Base-by-base conservation (phyloP, 2,797 vertebrate genomes). In the Austrolebias charrua region DNA sequence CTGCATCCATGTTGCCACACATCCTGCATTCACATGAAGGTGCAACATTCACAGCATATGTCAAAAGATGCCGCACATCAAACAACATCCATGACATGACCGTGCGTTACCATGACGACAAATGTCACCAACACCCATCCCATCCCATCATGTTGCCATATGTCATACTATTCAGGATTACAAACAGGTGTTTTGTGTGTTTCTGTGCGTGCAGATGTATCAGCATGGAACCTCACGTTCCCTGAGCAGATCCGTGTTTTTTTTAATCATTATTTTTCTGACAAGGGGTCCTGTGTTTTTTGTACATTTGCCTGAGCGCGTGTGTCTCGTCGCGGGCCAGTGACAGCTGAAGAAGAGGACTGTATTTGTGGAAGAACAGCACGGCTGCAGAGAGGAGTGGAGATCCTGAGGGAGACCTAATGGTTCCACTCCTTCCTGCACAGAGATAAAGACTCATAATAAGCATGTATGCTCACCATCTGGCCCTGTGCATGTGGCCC, bases 381-480 rank as follows among this genome's bases (percentile, higher is more conserved):
- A 95, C 95, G 95, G 95, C 92, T 94, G 94, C 92, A 94, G 95
- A 95, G 95, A 95, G 94, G 93, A 96, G 94, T 89, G 75, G 93
- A 92, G 95, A 95, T 99, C 97, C 97, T 98, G 94, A 95, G 97
- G 97, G 97, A 98, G 96, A 94, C 94, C 96, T 99, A 99, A 99
- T 99, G 96, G 97, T 96, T 95, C 95, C 96, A 96, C 95, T 98
- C 96, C 95, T 99, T 98, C 97, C 97, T 98, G 97, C 96, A 96
- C 97, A 94, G 96, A 99, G 97, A 99, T 99, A 98, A 99, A 98
- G 97, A 99, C 97, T 99, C 97, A 97, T 98, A 99, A 99, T 98
- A 98, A 98, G 96, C 97, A 95, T 98, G 96, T 96, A 96, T 98
- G 97, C 97, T 97, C 96, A 97, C 97, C 97, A 99, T 99, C 97